Conservation (phyloP, 2,797 vertebrate genomes). For the Nannoperca obscura region DNA sequence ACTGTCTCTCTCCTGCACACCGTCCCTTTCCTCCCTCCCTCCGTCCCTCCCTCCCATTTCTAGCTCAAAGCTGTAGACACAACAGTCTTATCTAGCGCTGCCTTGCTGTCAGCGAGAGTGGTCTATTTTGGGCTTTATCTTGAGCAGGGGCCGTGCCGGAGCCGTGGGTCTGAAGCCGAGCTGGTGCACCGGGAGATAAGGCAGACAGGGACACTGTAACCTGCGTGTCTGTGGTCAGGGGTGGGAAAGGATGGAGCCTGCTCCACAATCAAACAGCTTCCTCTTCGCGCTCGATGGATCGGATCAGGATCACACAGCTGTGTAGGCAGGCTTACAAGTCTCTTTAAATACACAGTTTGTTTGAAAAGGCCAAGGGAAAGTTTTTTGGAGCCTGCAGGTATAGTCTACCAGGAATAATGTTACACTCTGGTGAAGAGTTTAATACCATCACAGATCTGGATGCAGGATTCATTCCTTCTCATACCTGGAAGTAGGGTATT, state of each 20-base stretch:
- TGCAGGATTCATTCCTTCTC: background rate
- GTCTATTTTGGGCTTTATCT: conserved; percentile 86
- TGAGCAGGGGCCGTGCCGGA: conserved; percentile 60
- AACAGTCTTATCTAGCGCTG: conserved; percentile 79
- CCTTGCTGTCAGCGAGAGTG: conserved; percentile 79
- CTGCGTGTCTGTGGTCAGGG: conserved; percentile 78
- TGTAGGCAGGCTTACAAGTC: conserved; percentile 52
- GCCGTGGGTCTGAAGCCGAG: conserved; percentile 72
- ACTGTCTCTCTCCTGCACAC: conserved; percentile 24
- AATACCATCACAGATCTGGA: conserved; percentile 14
- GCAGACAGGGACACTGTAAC: conserved; percentile 80
- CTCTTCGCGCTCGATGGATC: conserved; percentile 67
- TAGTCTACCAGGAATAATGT: conserved; percentile 8
- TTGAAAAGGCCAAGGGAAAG: conserved; percentile 33
- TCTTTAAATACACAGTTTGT: conserved; percentile 51
- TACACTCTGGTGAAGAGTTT: background rate
- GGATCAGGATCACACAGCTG: conserved; percentile 65
- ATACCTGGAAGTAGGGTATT: background rate
- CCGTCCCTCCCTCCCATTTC: conserved; percentile 29
- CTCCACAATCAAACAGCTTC: conserved; percentile 74
- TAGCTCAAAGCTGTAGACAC: conserved; percentile 74
- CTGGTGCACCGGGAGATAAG: conserved; percentile 80
- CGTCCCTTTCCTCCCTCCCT: conserved; percentile 9
- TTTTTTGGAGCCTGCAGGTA: conserved; percentile 30
- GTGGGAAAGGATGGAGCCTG: conserved; percentile 72